Conservation (phyloP, 2,113 vertebrate species). For the Aramus guarauna region DNA sequence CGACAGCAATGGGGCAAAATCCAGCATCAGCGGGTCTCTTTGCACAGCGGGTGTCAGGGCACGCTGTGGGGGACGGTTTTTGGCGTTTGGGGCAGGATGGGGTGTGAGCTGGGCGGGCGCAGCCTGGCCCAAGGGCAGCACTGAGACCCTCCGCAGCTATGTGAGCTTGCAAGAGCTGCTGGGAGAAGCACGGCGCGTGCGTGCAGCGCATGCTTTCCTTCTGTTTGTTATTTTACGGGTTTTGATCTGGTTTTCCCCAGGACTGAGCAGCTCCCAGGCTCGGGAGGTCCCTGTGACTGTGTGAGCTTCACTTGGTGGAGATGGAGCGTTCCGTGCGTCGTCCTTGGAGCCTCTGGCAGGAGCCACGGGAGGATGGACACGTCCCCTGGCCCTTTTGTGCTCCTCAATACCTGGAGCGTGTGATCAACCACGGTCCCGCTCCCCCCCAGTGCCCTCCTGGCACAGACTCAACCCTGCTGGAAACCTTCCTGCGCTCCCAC, state of each 20-base stretch:
- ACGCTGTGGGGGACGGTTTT: rapidly evolving
- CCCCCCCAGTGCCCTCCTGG: neutral
- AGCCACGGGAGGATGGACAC: neutral
- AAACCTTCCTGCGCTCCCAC: neutral
- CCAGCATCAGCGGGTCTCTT: neutral
- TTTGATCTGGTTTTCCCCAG: neutral
- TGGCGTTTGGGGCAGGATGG: neutral
- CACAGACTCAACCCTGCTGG: neutral
- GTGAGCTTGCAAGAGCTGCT: neutral
- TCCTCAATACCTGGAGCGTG: rapidly evolving
- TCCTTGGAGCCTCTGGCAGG: neutral
- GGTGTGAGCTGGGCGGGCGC: neutral
- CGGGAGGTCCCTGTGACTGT: neutral
- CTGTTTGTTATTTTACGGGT: rapidly evolving
- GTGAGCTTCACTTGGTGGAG: neutral
- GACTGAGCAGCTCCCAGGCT: neutral
- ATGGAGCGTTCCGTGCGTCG: rapidly evolving
- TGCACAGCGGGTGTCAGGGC: neutral
- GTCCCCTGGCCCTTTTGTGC: rapidly evolving
- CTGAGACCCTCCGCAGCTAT: neutral
- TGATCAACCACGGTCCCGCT: rapidly evolving
- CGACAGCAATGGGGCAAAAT: rapidly evolving
- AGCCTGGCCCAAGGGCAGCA: neutral
- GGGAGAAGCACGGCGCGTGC: rapidly evolving
- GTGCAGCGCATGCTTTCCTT: rapidly evolving